Evolutionary conservation across 92 coral and sea anemone genomes (phyloP), one percentile per base, ranked within the genome.

Genomic region (Siderastrea radians): DNA sequence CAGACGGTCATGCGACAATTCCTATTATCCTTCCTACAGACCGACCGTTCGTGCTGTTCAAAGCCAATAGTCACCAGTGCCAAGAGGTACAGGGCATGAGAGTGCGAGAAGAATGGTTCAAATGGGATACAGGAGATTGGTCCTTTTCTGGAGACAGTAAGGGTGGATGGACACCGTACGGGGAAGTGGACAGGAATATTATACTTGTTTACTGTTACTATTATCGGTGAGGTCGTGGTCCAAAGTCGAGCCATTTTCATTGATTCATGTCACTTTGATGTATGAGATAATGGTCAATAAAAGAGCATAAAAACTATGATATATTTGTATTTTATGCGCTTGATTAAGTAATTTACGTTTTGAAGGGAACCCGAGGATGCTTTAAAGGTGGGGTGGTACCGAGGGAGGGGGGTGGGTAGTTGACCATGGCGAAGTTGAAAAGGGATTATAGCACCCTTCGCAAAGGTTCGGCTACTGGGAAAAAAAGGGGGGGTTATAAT

Each of bases 11-110:
- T 65, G 83, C 89, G 16, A 49, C 38, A 14, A 75, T 64, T 59
- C 50, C 68, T 43, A 85, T 85, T 46, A 77, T 53, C 47, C 89
- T 85, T 5, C 89, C 89, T 16, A 85, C 84, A 0, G 84, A 68
- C n/a, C 43, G 54, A 1, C 89, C 89, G 45, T 85, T 85, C 89
- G 74, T 85, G 51, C 68, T 85, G 53, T 75, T 85, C 83, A 85
- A 65, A 13, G 67, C 83, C 55, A 75, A 75, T 63, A 62, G 75
- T 57, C 89, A 77, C 59, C 81, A 48, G 70, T 75, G 89, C 45
- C 89, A 85, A 58, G 50, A 67, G 26, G 89, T 77, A 16, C 68
- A 67, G 15, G 84, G 89, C 5, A 77, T 86, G 89, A 74, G 75
- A n/a, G 51, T 12, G 19, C 43, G 65, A 4, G 46, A 65, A 6